phyloP scores from a whole-genome alignment of 2,888 invertebrate species.

The Polymixis flavicincta region DNA sequence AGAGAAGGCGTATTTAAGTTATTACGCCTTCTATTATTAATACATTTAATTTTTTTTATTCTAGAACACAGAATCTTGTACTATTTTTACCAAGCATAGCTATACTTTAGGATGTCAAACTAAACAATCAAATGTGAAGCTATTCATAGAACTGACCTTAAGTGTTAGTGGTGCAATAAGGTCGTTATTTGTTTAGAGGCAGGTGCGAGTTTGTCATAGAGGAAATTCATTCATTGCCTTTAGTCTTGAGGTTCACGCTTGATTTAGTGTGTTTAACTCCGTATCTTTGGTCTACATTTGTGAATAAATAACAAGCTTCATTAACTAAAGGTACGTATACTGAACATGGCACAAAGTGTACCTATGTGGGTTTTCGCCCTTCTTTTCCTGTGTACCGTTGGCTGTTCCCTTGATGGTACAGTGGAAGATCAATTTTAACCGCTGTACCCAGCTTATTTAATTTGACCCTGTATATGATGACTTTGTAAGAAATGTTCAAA shows the following conservation, averaged over 20 bases:
- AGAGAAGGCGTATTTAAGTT: too few relatives aligned
- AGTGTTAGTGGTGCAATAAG: conserved; percentile 46
- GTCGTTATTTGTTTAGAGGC: conserved; percentile 56
- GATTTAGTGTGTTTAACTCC: conserved; percentile 53
- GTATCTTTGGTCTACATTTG: conserved; percentile 39
- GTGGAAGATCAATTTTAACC: too few relatives aligned
- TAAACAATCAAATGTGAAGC: conserved; percentile 30
- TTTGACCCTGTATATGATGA: too few relatives aligned
- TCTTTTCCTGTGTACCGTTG: too few relatives aligned
- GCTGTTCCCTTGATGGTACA: too few relatives aligned
- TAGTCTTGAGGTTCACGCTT: conserved; percentile 55
- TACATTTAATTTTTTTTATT: background rate
- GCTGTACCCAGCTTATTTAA: too few relatives aligned
- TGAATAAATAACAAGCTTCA: conserved; percentile 6
- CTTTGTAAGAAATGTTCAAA: too few relatives aligned
- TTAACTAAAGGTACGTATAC: background rate
- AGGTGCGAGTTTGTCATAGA: conserved; percentile 37
- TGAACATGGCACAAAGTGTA: background rate
- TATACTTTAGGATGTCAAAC: conserved; percentile 13
- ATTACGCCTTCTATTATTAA: too few relatives aligned
- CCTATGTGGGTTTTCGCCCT: background rate
- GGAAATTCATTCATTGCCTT: conserved; percentile 60
- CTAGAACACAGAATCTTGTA: background rate
- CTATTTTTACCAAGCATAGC: conserved; percentile 9
- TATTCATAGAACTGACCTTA: conserved; percentile 49